Base-by-base conservation (phyloP, 2,888 invertebrate species). In the Parnassius glacialis region DNA sequence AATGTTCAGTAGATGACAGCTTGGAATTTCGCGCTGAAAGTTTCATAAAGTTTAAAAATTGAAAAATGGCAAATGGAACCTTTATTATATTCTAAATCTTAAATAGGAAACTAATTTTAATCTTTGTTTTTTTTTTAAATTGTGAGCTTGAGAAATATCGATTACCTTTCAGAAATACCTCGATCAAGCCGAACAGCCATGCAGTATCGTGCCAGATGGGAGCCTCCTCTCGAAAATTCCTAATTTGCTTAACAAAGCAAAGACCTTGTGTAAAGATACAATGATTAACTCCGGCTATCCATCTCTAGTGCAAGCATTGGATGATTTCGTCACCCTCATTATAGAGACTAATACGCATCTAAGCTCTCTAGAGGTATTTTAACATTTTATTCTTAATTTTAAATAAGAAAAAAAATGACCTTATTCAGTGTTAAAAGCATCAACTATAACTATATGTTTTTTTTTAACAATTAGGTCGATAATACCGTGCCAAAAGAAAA, bases 341-440 rank as follows among this genome's bases (percentile, higher is more conserved):
- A 93, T 95, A 62, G 94, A 94, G 70, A 94, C 93, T 0, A 94
- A 94, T 71, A 92, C 93, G 20, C 94, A 95, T 77, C 87, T 97
- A 59, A 93, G 94, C 60, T 90, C 92, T 51, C 83, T 95, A 67
- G 94, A 95, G 79, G 93, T 57, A 57, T n/a, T 56, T 51, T 50
- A 51, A 45, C 55, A 7, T 2, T 52, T 48, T 56, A 13, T 50
- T 48, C 13, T 50, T 50, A 16, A 34, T 34, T 34, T 34, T 7
- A 34, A 34, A 34, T 7, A 34, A 5, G 34, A 34, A 34, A 34
- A 25, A 34, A 34, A 34, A 34, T 5, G 5, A 7, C 7, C 34
- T 34, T 34, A 3, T 7, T 34, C 34, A 34, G 34, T 5, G 5
- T 7, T 34, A 34, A 7, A 7, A 34, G 7, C 34, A 34, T 34